These are phyloP conservation scores for Polymixis flavicincta DNA, from an alignment of 2,888 invertebrate genomes.

Conservation along the genomic window DNA sequence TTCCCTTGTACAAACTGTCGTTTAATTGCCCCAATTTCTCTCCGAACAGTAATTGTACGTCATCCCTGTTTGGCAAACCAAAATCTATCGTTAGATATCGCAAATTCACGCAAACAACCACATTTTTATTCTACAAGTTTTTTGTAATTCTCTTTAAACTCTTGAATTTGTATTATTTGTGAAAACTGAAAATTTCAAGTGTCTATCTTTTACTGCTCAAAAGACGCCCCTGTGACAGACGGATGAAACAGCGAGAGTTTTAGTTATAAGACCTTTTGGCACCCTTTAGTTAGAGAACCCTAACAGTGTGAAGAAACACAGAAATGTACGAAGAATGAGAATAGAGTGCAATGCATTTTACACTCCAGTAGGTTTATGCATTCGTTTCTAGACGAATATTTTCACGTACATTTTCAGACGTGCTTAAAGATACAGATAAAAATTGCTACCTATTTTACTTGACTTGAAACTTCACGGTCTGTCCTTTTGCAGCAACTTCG, in stretches of 20 bases:
- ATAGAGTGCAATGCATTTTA: slow-evolving; percentile 38
- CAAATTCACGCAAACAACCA: too few relatives aligned
- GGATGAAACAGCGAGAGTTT: not conserved
- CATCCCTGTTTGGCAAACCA: too few relatives aligned
- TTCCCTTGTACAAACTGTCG: too few relatives aligned
- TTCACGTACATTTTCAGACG: slow-evolving; percentile 5
- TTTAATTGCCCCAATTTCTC: too few relatives aligned
- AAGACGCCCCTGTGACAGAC: too few relatives aligned
- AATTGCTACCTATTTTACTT: not conserved
- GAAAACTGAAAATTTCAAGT: not conserved
- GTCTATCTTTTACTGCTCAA: not conserved
- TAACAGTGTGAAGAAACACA: not conserved
- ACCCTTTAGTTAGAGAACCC: not conserved
- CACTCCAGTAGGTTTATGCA: slow-evolving; percentile 15
- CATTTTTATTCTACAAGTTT: too few relatives aligned
- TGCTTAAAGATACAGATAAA: not conserved
- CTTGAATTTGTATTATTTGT: too few relatives aligned
- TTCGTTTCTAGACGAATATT: slow-evolving; percentile 33
- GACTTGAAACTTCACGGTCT: not conserved
- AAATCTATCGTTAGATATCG: too few relatives aligned
- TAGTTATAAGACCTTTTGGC: not conserved
- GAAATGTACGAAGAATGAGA: slow-evolving; percentile 2
- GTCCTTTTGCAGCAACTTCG: not conserved
- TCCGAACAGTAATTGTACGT: too few relatives aligned
- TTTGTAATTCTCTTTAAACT: too few relatives aligned